These are phyloP conservation scores for Telmatochromis sp. DNA, from an alignment of 2,113 vertebrate genomes.

Conservation along the genomic window DNA sequence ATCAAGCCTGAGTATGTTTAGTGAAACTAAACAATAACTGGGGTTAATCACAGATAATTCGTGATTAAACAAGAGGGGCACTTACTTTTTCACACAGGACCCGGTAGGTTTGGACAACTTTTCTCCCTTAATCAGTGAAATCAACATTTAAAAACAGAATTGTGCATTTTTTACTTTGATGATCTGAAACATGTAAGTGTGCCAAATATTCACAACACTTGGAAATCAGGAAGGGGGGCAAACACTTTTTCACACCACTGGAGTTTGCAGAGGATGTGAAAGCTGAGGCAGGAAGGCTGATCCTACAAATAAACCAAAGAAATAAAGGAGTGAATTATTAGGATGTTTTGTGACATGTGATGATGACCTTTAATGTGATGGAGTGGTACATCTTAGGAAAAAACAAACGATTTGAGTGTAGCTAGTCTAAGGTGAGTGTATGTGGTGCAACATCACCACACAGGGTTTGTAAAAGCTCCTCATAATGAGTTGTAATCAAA, in stretches of 20 bases:
- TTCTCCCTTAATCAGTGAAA: not conserved
- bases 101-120: not conserved
- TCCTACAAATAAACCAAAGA: not conserved
- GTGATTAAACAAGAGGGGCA: not conserved
- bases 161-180: not conserved
- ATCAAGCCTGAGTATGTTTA: not conserved
- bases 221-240: not conserved
- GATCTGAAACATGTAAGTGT: not conserved
- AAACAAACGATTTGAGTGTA: not conserved
- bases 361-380: not conserved
- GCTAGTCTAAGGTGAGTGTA: not conserved
- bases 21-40: fast-evolving
- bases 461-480: conserved; percentile 37
- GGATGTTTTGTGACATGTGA: not conserved
- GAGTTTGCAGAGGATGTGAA: not conserved
- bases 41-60: not conserved
- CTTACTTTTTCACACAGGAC: not conserved
- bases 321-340: not conserved
- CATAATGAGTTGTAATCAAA: conserved; percentile 63
- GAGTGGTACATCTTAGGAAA: not conserved
- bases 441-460: not conserved
- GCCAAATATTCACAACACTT: not conserved
- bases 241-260: not conserved
- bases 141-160: not conserved
- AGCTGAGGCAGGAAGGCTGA: not conserved